Evolutionary conservation across 2,888 invertebrate species (phyloP), one percentile per base, ranked within the genome.

Genomic region (Hipparchia semele): DNA sequence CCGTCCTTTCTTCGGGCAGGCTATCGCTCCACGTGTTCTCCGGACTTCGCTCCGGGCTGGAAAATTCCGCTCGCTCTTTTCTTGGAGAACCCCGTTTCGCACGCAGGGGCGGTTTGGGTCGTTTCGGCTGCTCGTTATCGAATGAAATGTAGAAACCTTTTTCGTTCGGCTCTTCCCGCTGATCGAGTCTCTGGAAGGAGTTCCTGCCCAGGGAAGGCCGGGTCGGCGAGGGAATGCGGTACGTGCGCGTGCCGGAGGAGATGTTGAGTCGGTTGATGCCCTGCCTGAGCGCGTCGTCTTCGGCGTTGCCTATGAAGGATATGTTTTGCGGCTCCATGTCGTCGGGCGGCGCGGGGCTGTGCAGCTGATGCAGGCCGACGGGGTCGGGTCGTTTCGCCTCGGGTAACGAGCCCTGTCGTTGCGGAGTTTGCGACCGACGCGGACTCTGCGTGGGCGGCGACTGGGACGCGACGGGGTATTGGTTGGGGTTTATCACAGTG

Each of bases 141-240:
- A 99, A 98, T 68, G 98, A 97, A 84, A 99, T 98, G 89, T 99
- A 99, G 92, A 99, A 99, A 51, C 98, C 97, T 87, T 98, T 97
- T 86, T 97, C 97, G 84, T 94, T 87, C 84, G 94, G 83, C 83
- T 95, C 90, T 80, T 87, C 82, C 10, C 58, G 75, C 64, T 86
- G 75, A 51, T 86, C 91, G 73, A 83, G 87, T 80, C 84, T 94
- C 86, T 96, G 96, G 92, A 97, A 97, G 73, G 97, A 96, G 86
- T 96, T 96, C 70, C 96, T 94, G 76, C 95, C 95, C 58, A 95
- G 88, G 76, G 96, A 94, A 2, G 97, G 97, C 73, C 97, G 93
- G 68, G 98, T 98, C 23, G 98, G 98, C 62, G 98, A 98, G 39
- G 98, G 97, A 89, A 98, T 97, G 86, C 98, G 96, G 88, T 98